These are phyloP conservation scores for Salmo trutta DNA, from an alignment of 2,797 vertebrate species.

Conservation along the genomic window DNA sequence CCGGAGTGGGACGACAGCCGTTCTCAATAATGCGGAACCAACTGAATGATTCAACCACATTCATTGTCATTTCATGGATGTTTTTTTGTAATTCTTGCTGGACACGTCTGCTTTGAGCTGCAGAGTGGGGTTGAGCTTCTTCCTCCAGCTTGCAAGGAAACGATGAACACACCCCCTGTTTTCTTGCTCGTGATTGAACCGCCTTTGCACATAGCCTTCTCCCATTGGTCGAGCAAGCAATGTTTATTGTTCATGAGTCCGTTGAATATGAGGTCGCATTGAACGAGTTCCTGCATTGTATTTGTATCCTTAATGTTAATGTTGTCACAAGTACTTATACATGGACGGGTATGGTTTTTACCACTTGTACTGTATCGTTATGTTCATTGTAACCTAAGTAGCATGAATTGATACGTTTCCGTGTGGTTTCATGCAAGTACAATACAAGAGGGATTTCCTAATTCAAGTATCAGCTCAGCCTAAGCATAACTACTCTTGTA, in stretches of 20 bases:
- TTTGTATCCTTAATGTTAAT: background rate
- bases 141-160: background rate
- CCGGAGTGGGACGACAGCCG: background rate
- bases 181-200: slow-evolving; percentile 37
- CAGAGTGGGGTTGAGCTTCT: background rate
- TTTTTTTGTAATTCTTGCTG: background rate
- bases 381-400: too few relatives aligned
- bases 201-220: slow-evolving; percentile 27
- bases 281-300: background rate
- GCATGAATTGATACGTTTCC: background rate
- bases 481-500: background rate
- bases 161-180: slow-evolving; percentile 42
- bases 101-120: background rate
- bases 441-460: background rate
- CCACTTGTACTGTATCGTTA: background rate
- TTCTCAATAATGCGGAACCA: background rate
- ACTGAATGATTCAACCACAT: background rate
- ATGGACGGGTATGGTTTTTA: background rate
- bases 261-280: background rate
- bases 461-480: background rate
- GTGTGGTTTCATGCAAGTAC: background rate
- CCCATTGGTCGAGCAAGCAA: slow-evolving; percentile 25
- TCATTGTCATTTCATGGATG: background rate
- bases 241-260: background rate
- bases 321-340: background rate